Percentiles rank a stretch among this genome's conserved stretches.
These are phyloP conservation scores for Pissodes strobi DNA, from an alignment of 1,140 invertebrate genomes.

Conservation along the genomic window DNA sequence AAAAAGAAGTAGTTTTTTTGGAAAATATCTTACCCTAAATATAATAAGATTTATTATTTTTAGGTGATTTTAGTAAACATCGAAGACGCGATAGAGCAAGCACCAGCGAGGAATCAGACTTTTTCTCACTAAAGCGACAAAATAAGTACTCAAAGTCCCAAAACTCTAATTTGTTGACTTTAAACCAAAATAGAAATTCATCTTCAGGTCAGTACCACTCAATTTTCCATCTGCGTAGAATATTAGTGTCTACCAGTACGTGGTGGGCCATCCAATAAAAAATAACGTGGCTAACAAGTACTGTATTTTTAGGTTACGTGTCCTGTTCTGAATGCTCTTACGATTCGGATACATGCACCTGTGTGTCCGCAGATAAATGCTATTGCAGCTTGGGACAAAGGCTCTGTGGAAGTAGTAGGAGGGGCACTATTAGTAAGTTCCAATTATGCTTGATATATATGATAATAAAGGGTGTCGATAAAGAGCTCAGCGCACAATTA, in stretches of 20 bases:
- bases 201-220: slow-evolving; percentile 58
- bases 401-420: slow-evolving; percentile 19
- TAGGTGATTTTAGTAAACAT: slow-evolving; percentile 46
- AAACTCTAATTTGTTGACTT: slow-evolving; percentile 7
- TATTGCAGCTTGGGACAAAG: slow-evolving; percentile 68
- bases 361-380: slow-evolving; percentile 73
- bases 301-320: slow-evolving; percentile 70
- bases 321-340: slow-evolving; percentile 85
- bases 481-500: too few species aligned
- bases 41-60: too few species aligned
- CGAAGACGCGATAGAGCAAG: slow-evolving; percentile 58
- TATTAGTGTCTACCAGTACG: too few species aligned
- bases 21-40: too few species aligned
- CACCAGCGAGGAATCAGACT: slow-evolving; percentile 71
- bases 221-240: too few species aligned
- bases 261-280: too few species aligned
- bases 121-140: slow-evolving; percentile 58
- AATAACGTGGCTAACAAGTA: too few species aligned
- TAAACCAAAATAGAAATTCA: slow-evolving; percentile 67
- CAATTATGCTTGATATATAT: too few species aligned
- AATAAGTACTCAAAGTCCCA: slow-evolving; percentile 15
- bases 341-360: slow-evolving; percentile 79
- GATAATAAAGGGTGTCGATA: too few species aligned
- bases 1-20: too few species aligned
- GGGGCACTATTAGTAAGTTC: too few species aligned